These are phyloP conservation scores for Heliconius erato DNA, from an alignment of 2,888 invertebrate species.

Conservation along the genomic window DNA sequence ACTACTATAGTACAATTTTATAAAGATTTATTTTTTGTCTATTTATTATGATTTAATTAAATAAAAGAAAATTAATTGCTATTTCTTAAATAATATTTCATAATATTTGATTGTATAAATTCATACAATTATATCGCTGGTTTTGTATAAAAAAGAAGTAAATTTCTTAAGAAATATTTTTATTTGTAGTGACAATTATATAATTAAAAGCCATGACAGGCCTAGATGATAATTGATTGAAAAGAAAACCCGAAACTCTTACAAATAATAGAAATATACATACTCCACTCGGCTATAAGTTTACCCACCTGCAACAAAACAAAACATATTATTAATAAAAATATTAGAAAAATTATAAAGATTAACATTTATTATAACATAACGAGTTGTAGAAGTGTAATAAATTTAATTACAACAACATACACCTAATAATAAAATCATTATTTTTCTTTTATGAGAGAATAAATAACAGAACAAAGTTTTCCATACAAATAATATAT, in stretches of 20 bases:
- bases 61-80: not conserved
- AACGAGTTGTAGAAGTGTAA: not conserved
- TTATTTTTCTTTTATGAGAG: not conserved
- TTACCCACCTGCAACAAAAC: conserved; percentile 50
- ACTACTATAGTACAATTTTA: not conserved
- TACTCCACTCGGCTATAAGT: not conserved
- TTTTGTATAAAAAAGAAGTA: not conserved
- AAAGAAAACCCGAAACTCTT: not conserved
- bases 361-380: not conserved
- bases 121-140: no score
- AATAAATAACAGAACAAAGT: not conserved
- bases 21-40: not conserved
- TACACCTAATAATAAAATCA: not conserved
- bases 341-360: not conserved
- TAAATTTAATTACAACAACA: not conserved
- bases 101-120: not conserved
- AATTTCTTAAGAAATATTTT: not conserved
- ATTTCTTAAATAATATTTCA: not conserved
- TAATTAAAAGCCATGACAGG: not conserved
- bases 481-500: conserved; percentile 7
- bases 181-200: not conserved
- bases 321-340: not conserved
- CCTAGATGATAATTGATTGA: not conserved
- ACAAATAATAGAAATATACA: not conserved
- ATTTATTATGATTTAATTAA: not conserved